Evolutionary conservation across 1,140 invertebrate species (phyloP).

Genomic region (Zaprionus davidi): DNA sequence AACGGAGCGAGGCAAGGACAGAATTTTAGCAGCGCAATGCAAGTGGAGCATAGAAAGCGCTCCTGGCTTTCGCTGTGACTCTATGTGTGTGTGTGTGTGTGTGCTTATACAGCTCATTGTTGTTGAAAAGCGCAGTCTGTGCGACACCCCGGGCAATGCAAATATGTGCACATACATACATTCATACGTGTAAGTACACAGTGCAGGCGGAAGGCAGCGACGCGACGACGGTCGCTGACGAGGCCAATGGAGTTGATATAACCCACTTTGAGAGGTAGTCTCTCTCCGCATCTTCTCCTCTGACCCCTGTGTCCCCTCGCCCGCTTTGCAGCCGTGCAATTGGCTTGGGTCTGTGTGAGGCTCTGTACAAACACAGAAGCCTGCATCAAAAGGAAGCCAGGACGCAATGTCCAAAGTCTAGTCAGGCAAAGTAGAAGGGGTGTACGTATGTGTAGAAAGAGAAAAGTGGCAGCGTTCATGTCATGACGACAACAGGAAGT

Average conservation of each 20-base stretch:
- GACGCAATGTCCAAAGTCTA: slow-evolving; percentile 37
- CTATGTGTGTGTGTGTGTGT: neutral
- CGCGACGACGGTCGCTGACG: slow-evolving; percentile 36
- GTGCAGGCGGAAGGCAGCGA: slow-evolving; percentile 22
- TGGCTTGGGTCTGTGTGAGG: slow-evolving; percentile 33
- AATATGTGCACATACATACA: slow-evolving; percentile 69
- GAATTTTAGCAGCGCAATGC: slow-evolving; percentile 54
- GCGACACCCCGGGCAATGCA: slow-evolving; percentile 61
- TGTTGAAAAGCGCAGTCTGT: slow-evolving; percentile 66
- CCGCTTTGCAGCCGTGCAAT: slow-evolving; percentile 10
- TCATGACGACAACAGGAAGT: slow-evolving; percentile 22
- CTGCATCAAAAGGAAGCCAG: slow-evolving; percentile 47
- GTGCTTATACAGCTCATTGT: slow-evolving; percentile 38
- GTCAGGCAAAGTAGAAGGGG: neutral
- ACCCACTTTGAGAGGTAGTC: slow-evolving; percentile 29
- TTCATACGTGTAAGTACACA: slow-evolving; percentile 6
- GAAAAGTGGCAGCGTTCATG: slow-evolving; percentile 19
- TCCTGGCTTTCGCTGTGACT: slow-evolving; percentile 1
- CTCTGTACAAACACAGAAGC: slow-evolving; percentile 42
- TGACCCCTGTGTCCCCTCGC: neutral
- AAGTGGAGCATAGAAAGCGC: slow-evolving; percentile 52
- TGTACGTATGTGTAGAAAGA: neutral
- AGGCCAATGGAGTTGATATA: slow-evolving; percentile 67
- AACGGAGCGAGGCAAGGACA: slow-evolving; percentile 14
- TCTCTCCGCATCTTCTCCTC: neutral